These are phyloP conservation scores for Hyppa rectilinea DNA, from an alignment of 2,888 invertebrate genomes.

Conservation along the genomic window DNA sequence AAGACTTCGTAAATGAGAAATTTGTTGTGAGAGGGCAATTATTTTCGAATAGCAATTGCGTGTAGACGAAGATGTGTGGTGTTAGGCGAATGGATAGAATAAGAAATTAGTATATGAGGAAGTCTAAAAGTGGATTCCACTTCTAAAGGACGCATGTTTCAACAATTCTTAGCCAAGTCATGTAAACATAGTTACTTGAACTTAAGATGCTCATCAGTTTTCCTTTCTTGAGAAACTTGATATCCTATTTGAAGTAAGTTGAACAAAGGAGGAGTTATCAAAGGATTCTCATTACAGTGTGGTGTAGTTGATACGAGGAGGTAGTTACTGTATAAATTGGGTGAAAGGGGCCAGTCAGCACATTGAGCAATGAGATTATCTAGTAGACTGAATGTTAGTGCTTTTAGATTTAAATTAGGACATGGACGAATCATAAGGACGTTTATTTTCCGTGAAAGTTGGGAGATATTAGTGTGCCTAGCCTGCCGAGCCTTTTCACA, in stretches of 20 bases:
- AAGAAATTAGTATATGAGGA: too few relatives aligned
- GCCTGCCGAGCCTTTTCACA: too few relatives aligned
- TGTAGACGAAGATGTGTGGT: too few relatives aligned
- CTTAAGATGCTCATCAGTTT: slow-evolving; percentile 36
- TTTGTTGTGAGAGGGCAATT: too few relatives aligned
- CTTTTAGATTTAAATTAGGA: not conserved
- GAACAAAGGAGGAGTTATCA: slow-evolving; percentile 45
- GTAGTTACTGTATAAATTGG: not conserved
- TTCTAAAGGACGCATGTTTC: not conserved
- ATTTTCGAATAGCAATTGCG: too few relatives aligned
- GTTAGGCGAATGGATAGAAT: too few relatives aligned
- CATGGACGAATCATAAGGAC: not conserved
- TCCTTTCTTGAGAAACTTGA: slow-evolving; percentile 32
- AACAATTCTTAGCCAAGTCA: not conserved
- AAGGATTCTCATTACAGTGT: slow-evolving; percentile 26
- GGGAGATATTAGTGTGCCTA: too few relatives aligned
- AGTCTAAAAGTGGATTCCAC: too few relatives aligned
- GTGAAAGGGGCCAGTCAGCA: slow-evolving; percentile 27
- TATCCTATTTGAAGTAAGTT: slow-evolving; percentile 25
- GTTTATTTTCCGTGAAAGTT: not conserved
- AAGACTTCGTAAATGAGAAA: not conserved
- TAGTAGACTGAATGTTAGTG: not conserved
- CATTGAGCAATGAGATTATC: not conserved
- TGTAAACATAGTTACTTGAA: slow-evolving; percentile 22
- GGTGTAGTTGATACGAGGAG: slow-evolving; percentile 16